Conservation (phyloP, 2,113 vertebrate genomes). For the Gallinago jamesoni region DNA sequence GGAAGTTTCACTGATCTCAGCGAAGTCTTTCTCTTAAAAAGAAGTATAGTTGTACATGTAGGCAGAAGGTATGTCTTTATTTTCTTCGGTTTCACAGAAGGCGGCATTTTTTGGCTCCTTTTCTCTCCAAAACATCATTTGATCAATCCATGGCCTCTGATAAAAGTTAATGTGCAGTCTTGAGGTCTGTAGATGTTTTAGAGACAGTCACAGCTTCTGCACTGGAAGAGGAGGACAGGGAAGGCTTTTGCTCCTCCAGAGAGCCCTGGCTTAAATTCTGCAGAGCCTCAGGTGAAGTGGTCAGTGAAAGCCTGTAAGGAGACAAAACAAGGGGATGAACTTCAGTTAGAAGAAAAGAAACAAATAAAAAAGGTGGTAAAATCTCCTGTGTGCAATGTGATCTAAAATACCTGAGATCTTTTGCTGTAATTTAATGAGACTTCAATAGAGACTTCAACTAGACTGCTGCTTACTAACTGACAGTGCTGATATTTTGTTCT, state of each 20-base stretch:
- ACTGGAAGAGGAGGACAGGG: background rate
- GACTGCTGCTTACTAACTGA: background rate
- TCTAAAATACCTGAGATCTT: background rate
- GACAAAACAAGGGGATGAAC: background rate
- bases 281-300: background rate
- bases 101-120: background rate
- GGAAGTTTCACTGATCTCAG: background rate
- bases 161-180: background rate
- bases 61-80: background rate
- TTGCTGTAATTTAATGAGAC: background rate
- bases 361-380: background rate
- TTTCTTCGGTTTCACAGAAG: background rate
- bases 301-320: background rate
- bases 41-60: background rate
- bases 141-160: background rate
- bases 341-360: background rate
- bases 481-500: background rate
- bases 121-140: background rate
- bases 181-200: background rate
- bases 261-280: background rate
- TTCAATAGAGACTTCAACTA: background rate
- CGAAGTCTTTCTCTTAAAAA: background rate
- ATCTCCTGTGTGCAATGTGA: background rate
- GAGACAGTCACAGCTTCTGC: background rate
- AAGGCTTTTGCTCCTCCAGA: background rate